Evolutionary conservation across 2,888 invertebrate species (phyloP).

Genomic region (Mesorhabditis belari): DNA sequence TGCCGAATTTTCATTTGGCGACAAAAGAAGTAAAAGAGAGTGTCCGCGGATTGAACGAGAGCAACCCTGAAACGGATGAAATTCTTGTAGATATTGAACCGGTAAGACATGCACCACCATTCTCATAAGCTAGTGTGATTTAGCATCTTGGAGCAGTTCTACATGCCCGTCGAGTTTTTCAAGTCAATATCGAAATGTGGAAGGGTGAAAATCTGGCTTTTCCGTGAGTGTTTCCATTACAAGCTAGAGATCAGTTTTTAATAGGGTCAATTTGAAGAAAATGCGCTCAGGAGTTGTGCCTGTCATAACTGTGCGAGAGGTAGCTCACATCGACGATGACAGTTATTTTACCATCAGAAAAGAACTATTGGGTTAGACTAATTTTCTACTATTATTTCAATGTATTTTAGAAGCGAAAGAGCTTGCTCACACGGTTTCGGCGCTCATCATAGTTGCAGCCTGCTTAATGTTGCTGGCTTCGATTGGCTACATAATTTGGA

Average conservation of each 20-base stretch:
- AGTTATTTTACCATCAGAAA: slow-evolving; percentile 7
- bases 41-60: slow-evolving; percentile 36
- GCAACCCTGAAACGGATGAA: slow-evolving; percentile 34
- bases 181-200: slow-evolving; percentile 48
- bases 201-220: slow-evolving; percentile 42
- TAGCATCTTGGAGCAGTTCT: slow-evolving; percentile 32
- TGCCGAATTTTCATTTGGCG: slow-evolving; percentile 47
- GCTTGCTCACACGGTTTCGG: not conserved
- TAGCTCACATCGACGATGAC: slow-evolving; percentile 40
- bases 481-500: not conserved
- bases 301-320: slow-evolving; percentile 27
- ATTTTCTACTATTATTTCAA: not conserved
- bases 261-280: slow-evolving; percentile 26
- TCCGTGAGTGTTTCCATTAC: slow-evolving; percentile 30
- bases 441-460: not conserved
- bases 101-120: slow-evolving; percentile 9
- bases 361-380: not conserved
- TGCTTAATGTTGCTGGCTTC: not conserved
- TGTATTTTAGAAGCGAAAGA: not conserved
- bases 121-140: slow-evolving; percentile 3
- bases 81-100: slow-evolving; percentile 50
- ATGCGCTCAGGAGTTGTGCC: slow-evolving; percentile 42
- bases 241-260: not conserved
- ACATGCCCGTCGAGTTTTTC: slow-evolving; percentile 27
- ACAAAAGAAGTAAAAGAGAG: slow-evolving; percentile 27